Conservation (phyloP, 2,888 invertebrate genomes). For the Harpagoxenus sublaevis region DNA sequence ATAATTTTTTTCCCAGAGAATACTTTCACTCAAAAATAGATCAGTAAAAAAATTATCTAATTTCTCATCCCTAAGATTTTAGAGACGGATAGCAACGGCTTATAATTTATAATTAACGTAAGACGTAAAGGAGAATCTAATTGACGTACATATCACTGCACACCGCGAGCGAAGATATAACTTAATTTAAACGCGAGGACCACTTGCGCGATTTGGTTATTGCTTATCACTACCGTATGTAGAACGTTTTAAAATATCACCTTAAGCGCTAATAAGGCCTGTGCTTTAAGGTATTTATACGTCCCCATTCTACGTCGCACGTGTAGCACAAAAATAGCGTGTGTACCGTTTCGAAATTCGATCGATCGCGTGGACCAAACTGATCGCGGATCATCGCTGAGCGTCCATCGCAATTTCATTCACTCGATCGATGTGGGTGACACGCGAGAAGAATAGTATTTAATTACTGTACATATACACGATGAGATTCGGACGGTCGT, state of each 20-base stretch:
- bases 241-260: conserved; percentile 68
- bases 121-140: not conserved
- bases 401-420: not conserved
- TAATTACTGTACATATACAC: not conserved
- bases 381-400: not conserved
- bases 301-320: conserved; percentile 23
- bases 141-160: not conserved
- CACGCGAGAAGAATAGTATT: not conserved
- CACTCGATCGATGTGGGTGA: not conserved
- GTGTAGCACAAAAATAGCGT: conserved; percentile 1
- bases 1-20: conserved; percentile 3
- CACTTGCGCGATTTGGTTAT: not conserved
- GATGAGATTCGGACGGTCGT: conserved; percentile 19
- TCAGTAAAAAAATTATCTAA: not conserved
- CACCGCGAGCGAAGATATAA: not conserved
- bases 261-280: conserved; percentile 83
- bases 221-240: not conserved
- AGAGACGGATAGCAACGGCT: not conserved
- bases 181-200: conserved; percentile 17
- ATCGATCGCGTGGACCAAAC: conserved; percentile 10
- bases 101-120: not conserved
- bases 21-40: not conserved
- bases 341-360: not conserved
- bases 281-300: conserved; percentile 76
- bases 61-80: not conserved